Evolutionary conservation across 2,113 vertebrate genomes (phyloP).

Genomic region (Oryzias javanicus): DNA sequence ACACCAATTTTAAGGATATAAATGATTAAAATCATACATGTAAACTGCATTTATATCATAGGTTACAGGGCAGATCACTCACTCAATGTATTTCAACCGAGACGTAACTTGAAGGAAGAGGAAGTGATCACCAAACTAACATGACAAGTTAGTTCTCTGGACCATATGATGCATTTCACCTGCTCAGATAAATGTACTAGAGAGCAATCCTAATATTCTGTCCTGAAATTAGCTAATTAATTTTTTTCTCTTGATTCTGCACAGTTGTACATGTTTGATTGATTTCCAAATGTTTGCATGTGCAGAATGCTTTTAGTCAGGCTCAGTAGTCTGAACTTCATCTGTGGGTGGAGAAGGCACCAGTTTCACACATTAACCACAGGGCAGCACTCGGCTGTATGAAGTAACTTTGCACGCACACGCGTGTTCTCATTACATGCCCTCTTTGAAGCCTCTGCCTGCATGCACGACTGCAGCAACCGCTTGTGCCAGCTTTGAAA

Average conservation of each 20-base stretch:
- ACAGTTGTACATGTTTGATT: not conserved
- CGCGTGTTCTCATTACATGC: not conserved
- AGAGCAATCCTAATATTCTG: no score
- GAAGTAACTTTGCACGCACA: not conserved
- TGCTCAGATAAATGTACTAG: no score
- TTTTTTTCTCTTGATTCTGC: not conserved
- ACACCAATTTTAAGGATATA: no score
- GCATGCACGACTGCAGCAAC: not conserved
- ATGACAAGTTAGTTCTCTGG: no score
- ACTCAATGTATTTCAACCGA: no score
- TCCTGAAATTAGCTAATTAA: no score
- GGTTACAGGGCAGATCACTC: no score
- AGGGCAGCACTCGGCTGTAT: not conserved
- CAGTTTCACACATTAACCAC: conserved; percentile 29
- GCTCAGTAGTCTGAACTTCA: not conserved
- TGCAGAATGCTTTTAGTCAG: not conserved
- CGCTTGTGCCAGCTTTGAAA: not conserved
- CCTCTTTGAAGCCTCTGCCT: not conserved
- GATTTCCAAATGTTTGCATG: not conserved
- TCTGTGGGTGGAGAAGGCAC: conserved; percentile 23
- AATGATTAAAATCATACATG: no score
- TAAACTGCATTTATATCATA: no score
- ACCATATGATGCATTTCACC: no score
- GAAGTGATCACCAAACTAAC: no score
- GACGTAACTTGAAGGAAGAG: no score